Conservation (phyloP, 1,140 invertebrate species). For the Sitobion miscanthi region DNA sequence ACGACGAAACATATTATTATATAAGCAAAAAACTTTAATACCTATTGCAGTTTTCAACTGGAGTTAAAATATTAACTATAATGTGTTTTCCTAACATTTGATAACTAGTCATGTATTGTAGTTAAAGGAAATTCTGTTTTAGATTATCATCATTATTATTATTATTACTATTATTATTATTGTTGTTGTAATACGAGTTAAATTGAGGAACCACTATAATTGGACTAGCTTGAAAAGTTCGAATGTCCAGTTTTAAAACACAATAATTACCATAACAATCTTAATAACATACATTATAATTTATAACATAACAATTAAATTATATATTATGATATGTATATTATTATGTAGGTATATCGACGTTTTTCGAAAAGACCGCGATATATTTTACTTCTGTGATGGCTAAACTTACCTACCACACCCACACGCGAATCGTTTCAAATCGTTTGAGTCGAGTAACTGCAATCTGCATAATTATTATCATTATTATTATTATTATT, state of each 20-base stretch:
- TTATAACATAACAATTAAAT: too few species aligned
- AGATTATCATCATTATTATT: background rate
- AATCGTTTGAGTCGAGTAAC: background rate
- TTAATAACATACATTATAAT: background rate
- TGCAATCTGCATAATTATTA: background rate
- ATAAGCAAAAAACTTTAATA: background rate
- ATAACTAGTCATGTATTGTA: constrained; percentile 30
- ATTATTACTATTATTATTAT: background rate
- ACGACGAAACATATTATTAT: background rate
- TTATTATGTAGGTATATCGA: background rate
- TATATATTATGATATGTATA: too few species aligned
- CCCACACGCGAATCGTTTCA: background rate
- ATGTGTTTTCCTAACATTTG: constrained; percentile 34
- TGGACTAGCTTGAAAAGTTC: background rate
- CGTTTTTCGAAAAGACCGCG: background rate
- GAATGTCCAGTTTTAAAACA: background rate
- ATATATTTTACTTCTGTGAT: background rate
- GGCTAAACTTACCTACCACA: background rate
- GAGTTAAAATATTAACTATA: constrained; percentile 16
- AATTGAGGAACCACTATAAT: background rate
- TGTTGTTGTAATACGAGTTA: background rate
- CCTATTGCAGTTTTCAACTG: background rate
- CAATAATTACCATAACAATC: background rate
- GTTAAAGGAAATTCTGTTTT: constrained; percentile 44
- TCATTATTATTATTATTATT: background rate